Evolutionary conservation across 2,113 vertebrate genomes (phyloP), one percentile per base, ranked within the genome.

Genomic region (Trematomus loennbergii): DNA sequence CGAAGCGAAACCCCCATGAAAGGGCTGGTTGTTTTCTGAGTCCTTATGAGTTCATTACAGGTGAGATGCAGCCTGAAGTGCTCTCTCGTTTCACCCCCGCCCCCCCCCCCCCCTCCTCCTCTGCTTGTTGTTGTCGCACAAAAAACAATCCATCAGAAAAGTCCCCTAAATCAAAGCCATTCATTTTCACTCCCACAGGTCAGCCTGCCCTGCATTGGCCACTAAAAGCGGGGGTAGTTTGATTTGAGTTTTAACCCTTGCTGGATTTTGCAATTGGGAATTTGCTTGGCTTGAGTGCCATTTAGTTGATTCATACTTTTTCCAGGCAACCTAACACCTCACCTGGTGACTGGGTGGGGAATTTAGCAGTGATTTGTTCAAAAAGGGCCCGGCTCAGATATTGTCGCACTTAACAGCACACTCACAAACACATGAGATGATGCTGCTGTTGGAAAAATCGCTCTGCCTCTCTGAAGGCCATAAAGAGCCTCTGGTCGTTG

Each of bases 21-120:
- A 89, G 86, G 75, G 61, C 71, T 45, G 61, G 90, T 93, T 93
- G 93, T 94, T 80, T 78, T 78, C 78, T 40, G 74, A 84, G 50
- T n/a, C 69, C 63, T 69, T 45, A 36, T 67, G 74, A 84, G 82
- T 92, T 88, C 75, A 79, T 79, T 90, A 36, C 88, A 87, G 85
- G 75, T 90, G 82, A 90, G 81, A 86, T 65, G 13, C 75, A 57
- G 76, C 48, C 72, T 29, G 29, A 29, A 3, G 29, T 29, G 36
- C 36, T 85, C 88, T 91, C 87, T 82, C 18, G 33, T 91, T 91
- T 90, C 89, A 90, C 76, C 5, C 29, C 20, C 45, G 36, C 6
- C 36, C 45, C 45, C 36, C 33, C 76, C 4, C 29, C 20, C 29
- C 48, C 33, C 33, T 36, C 33, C 9, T 73, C n/a, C 13, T 13